A percentile compares a stretch with the other conserved stretches of the same genome.
Conservation (phyloP, 2,888 invertebrate genomes). For the Resseliella maxima region DNA sequence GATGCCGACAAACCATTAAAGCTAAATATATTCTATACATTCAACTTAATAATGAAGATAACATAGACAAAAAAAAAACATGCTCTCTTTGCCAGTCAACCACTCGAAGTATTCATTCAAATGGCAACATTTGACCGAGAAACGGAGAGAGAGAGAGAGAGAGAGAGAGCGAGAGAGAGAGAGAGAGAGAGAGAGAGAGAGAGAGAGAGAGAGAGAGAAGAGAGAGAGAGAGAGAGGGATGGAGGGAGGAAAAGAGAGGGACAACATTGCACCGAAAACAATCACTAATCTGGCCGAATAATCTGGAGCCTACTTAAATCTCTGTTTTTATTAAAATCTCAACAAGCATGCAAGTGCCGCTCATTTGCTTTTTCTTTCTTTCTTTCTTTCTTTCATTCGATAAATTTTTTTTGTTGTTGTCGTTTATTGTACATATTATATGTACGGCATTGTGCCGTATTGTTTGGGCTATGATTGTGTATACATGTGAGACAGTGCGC, state of each 20-base stretch:
- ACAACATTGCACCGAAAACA: background rate
- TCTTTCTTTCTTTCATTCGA: no score
- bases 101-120: slow-evolving; percentile 36
- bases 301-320: slow-evolving; percentile 43
- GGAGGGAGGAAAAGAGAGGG: background rate
- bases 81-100: background rate
- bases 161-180: background rate
- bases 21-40: slow-evolving; percentile 1
- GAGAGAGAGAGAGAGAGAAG: background rate
- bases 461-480: background rate
- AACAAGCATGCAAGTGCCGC: slow-evolving; percentile 43
- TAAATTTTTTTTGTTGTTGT: no score
- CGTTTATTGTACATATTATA: background rate
- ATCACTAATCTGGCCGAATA: slow-evolving; percentile 53
- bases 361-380: background rate
- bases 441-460: background rate
- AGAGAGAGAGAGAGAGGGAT: background rate
- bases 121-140: background rate
- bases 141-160: background rate
- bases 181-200: background rate
- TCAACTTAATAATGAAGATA: slow-evolving; percentile 18
- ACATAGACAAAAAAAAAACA: slow-evolving; percentile 13
- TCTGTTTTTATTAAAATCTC: slow-evolving; percentile 44
- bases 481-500: background rate
- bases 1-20: slow-evolving; percentile 49